phyloP scores from a whole-genome alignment of 2,888 invertebrate genomes.

The Leptinotarsa haldemani region DNA sequence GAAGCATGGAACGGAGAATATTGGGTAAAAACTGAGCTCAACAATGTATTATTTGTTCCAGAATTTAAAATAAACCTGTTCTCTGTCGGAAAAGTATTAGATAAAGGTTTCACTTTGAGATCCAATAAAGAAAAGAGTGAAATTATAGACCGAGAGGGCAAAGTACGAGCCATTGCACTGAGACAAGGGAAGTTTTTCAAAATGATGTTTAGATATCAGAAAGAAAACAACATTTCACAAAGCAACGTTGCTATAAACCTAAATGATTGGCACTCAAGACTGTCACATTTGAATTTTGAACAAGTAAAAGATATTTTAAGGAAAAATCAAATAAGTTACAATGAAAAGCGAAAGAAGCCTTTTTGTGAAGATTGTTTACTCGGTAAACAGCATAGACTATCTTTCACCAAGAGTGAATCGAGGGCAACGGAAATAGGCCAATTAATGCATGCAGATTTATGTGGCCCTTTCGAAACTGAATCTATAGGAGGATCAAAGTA shows the following conservation, averaged over 20 bases:
- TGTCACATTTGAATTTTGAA: conserved; percentile 33
- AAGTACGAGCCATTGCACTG: conserved; percentile 33
- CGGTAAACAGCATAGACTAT: conserved; percentile 34
- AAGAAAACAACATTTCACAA: conserved; percentile 9
- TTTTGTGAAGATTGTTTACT: conserved; percentile 33
- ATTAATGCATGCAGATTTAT: conserved; percentile 39
- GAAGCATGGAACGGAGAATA: conserved; percentile 48
- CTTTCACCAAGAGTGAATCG: conserved; percentile 25
- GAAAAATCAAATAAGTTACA: conserved; percentile 27
- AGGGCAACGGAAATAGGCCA: conserved; percentile 32
- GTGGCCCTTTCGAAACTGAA: conserved; percentile 38
- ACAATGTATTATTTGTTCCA: conserved; percentile 42
- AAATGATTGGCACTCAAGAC: conserved; percentile 27
- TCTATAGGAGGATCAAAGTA: conserved; percentile 35
- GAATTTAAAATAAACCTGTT: conserved; percentile 49
- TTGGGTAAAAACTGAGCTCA: conserved; percentile 42
- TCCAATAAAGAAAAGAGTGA: conserved; percentile 43
- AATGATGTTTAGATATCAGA: conserved; percentile 29
- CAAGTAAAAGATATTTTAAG: conserved; percentile 31
- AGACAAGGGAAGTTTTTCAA: conserved; percentile 31
- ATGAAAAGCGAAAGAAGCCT: conserved; percentile 14
- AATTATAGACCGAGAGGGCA: conserved; percentile 40
- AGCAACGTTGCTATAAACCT: neutral
- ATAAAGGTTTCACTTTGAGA: conserved; percentile 46
- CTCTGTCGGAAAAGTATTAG: conserved; percentile 47